Percentiles rank a stretch among this genome's conserved stretches.
Evolutionary conservation across 2,797 vertebrate genomes (phyloP).

Genomic region (Apogon hyalosoma): DNA sequence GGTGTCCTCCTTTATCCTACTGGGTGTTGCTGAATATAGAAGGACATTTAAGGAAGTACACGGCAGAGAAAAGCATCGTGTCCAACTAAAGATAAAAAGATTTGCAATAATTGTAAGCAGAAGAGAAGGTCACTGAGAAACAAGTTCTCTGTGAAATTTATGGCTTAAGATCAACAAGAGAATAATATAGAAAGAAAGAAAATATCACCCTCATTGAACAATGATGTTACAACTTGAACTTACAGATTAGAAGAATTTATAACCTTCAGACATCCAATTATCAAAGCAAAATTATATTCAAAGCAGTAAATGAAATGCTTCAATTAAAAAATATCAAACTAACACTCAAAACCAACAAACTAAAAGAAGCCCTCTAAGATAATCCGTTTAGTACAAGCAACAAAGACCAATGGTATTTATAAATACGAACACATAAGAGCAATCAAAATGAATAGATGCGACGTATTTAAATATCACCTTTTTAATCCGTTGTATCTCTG

Average conservation of each 20-base stretch:
- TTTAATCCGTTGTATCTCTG: neutral
- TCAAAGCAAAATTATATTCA: too few relatives aligned
- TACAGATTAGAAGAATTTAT: neutral
- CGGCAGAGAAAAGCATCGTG: conserved; percentile 9
- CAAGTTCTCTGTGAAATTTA: conserved; percentile 13
- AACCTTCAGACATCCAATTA: too few relatives aligned
- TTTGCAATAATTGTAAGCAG: neutral
- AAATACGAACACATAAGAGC: too few relatives aligned
- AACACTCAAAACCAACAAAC: too few relatives aligned
- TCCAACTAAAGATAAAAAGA: conserved; percentile 11
- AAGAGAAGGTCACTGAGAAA: conserved; percentile 2
- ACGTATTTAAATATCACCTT: neutral
- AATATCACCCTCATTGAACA: conserved; percentile 11
- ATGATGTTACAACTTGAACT: neutral
- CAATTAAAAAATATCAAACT: too few relatives aligned
- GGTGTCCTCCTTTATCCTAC: conserved; percentile 26
- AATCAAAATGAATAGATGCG: neutral
- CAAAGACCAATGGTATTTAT: too few relatives aligned
- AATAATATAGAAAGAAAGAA: conserved; percentile 18
- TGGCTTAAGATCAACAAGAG: neutral
- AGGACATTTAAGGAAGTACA: neutral
- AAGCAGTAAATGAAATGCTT: too few relatives aligned
- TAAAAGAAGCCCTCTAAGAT: too few relatives aligned
- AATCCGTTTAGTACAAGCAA: too few relatives aligned
- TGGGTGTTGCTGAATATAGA: conserved; percentile 4